phyloP scores from a whole-genome alignment of 2,113 vertebrate genomes.

The Girardinichthys multiradiatus region DNA sequence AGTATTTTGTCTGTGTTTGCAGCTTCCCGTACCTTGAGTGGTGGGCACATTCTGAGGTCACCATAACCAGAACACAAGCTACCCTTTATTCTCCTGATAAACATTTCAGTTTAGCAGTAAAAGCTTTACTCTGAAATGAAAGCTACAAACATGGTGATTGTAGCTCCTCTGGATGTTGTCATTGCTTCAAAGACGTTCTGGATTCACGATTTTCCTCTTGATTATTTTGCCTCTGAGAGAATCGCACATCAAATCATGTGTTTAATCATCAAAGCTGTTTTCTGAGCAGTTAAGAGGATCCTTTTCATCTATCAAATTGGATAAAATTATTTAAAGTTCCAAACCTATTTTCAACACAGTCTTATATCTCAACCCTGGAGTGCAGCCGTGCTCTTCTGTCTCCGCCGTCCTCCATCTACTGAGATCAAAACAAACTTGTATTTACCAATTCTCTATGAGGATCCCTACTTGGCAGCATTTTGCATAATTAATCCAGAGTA shows the following conservation, averaged over 20 bases:
- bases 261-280: not conserved
- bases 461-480: constrained; percentile 42
- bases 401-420: constrained; percentile 54
- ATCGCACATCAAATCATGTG: not conserved
- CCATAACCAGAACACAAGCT: not conserved
- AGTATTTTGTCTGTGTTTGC: not conserved
- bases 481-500: constrained; percentile 60
- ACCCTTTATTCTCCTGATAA: not conserved
- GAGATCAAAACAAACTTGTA: constrained; percentile 57
- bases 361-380: constrained; percentile 59
- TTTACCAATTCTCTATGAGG: constrained; percentile 50
- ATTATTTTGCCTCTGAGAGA: constrained; percentile 13
- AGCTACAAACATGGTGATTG: not conserved
- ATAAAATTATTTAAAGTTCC: constrained; percentile 40
- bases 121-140: not conserved
- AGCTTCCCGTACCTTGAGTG: not conserved
- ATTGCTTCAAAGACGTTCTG: not conserved
- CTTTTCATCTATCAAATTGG: constrained; percentile 51
- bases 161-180: not conserved
- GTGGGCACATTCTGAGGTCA: not conserved
- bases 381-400: constrained; percentile 36
- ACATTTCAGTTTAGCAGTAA: not conserved
- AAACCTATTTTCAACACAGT: constrained; percentile 56
- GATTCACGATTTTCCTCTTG: constrained; percentile 19
- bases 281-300: constrained; percentile 23